These are phyloP conservation scores for Malacoctenus gilli DNA, from an alignment of 2,797 vertebrate species.

Conservation along the genomic window DNA sequence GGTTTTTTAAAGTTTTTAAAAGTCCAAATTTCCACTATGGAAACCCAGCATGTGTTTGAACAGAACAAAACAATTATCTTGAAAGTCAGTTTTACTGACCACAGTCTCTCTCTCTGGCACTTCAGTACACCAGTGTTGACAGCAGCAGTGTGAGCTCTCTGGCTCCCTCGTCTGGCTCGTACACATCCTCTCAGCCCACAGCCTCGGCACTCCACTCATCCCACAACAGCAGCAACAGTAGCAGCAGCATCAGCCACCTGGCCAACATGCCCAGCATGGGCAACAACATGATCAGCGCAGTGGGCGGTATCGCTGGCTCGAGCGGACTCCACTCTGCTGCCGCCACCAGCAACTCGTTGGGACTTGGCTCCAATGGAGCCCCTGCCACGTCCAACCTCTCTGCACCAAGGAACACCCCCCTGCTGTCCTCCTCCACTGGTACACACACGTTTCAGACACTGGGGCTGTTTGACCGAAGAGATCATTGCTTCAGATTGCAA, in stretches of 20 bases:
- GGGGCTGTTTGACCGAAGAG: not conserved
- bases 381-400: slow-evolving; percentile 81
- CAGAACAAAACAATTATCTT: too few species aligned
- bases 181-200: slow-evolving; percentile 66
- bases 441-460: slow-evolving; percentile 54
- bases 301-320: slow-evolving; percentile 56
- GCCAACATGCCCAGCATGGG: slow-evolving; percentile 65
- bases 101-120: slow-evolving; percentile 32
- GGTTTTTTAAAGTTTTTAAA: too few species aligned
- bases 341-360: slow-evolving; percentile 77
- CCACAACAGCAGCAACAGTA: slow-evolving; percentile 76
- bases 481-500: too few species aligned
- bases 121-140: slow-evolving; percentile 87
- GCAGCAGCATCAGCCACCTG: slow-evolving; percentile 72
- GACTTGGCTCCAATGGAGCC: slow-evolving; percentile 86
- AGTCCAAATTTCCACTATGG: too few species aligned
- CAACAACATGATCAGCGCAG: slow-evolving; percentile 68
- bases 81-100: too few species aligned
- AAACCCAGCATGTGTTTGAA: too few species aligned
- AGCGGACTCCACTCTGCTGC: slow-evolving; percentile 78
- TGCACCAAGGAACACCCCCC: slow-evolving; percentile 81
- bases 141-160: slow-evolving; percentile 79
- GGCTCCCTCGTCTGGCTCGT: slow-evolving; percentile 81
- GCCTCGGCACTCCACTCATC: slow-evolving; percentile 62
- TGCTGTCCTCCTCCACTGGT: slow-evolving; percentile 86